Evolutionary conservation across 1,140 invertebrate genomes (phyloP).

Genomic region (Propsilocerus akamusi): DNA sequence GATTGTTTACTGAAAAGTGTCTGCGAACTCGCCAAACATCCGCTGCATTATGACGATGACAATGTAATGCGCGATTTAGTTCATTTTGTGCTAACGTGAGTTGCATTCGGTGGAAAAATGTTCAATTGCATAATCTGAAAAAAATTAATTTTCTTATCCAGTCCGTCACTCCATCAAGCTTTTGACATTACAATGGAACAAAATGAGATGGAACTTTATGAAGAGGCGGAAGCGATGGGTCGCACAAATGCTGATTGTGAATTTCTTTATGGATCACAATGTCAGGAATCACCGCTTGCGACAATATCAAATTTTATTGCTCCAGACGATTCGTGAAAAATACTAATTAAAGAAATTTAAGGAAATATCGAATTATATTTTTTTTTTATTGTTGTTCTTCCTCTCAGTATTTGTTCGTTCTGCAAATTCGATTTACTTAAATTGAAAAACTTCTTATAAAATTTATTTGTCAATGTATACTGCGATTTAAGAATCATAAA

Average conservation of each 20-base stretch:
- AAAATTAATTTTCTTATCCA: conserved; percentile 7
- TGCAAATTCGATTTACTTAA: no score
- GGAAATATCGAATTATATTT: no score
- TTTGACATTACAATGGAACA: conserved; percentile 12
- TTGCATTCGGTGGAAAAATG: conserved; percentile 1
- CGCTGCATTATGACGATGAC: conserved; percentile 13
- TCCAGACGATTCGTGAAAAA: neutral
- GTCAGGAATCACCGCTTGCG: conserved; percentile 14
- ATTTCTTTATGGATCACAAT: conserved; percentile 14
- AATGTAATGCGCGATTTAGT: conserved; percentile 15
- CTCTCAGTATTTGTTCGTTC: no score
- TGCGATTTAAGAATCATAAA: no score
- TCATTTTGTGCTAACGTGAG: conserved; percentile 20
- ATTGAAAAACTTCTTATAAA: no score
- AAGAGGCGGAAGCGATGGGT: conserved; percentile 16
- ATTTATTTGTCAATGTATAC: no score
- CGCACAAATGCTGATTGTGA: conserved; percentile 15
- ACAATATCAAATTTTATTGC: conserved; percentile 11
- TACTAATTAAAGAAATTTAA: conserved; percentile 9
- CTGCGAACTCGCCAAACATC: conserved; percentile 20
- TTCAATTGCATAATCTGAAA: neutral
- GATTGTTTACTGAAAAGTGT: conserved; percentile 17
- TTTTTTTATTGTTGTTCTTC: no score
- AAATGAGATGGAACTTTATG: conserved; percentile 15
- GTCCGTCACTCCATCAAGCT: conserved; percentile 19